Evolutionary conservation across 2,888 invertebrate species (phyloP).

Genomic region (Colletes collaris): DNA sequence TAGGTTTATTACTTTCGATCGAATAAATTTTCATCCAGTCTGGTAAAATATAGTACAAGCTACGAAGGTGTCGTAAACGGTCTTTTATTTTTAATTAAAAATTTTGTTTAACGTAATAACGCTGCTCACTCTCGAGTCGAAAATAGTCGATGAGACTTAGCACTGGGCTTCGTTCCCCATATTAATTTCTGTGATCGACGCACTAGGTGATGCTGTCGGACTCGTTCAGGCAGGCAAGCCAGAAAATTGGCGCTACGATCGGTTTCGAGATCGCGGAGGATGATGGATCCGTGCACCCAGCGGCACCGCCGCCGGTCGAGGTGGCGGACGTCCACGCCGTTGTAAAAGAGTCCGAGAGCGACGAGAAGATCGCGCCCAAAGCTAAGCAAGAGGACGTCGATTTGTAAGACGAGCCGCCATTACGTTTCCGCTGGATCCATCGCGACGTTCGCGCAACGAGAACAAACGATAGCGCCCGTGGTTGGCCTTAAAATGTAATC

Average conservation of each 20-base stretch:
- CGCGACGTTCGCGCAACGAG: constrained; percentile 32
- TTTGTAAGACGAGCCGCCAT: constrained; percentile 62
- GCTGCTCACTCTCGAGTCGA: too few species aligned
- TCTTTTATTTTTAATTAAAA: too few species aligned
- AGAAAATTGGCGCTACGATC: constrained; percentile 93
- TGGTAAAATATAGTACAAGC: too few species aligned
- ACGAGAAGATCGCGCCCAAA: constrained; percentile 73
- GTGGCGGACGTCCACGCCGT: constrained; percentile 78
- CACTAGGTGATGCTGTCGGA: constrained; percentile 86
- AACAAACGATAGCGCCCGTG: constrained; percentile 30
- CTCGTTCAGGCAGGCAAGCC: constrained; percentile 92
- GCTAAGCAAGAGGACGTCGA: constrained; percentile 77
- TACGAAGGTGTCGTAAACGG: too few species aligned
- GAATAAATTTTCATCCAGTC: too few species aligned
- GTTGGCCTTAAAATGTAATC: constrained; percentile 37
- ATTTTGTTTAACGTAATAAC: too few species aligned
- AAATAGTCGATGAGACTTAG: too few species aligned
- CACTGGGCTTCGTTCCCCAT: too few species aligned
- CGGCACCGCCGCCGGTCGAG: constrained; percentile 77
- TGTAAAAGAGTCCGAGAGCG: constrained; percentile 67
- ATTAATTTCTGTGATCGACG: background rate
- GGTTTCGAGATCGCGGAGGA: constrained; percentile 90
- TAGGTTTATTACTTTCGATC: too few species aligned
- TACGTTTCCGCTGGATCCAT: constrained; percentile 15
- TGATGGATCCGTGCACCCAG: constrained; percentile 84